phyloP scores from a whole-genome alignment of 1,140 invertebrate species.

The Calycopis cecrops region DNA sequence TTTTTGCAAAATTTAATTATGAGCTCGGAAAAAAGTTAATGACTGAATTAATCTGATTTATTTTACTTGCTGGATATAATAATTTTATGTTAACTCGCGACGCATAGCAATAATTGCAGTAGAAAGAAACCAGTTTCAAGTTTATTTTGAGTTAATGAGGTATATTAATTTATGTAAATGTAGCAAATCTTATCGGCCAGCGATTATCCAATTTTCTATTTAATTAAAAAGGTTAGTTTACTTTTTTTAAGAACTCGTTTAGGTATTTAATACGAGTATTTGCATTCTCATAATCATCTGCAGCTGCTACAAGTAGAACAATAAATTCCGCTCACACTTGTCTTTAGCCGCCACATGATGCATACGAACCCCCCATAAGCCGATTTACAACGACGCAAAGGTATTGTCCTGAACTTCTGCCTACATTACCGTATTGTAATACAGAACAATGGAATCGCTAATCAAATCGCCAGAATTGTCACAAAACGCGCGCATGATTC shows the following conservation, averaged over 20 bases:
- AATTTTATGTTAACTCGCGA: too few species aligned
- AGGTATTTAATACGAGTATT: too few species aligned
- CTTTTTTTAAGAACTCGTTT: too few species aligned
- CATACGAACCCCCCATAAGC: conserved; percentile 39
- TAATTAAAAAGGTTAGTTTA: too few species aligned
- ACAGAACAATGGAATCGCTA: not conserved
- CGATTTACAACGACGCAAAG: conserved; percentile 40
- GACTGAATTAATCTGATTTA: too few species aligned
- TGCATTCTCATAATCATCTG: conserved; percentile 59
- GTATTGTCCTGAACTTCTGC: conserved; percentile 22
- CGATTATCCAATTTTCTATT: too few species aligned
- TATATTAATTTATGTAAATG: too few species aligned
- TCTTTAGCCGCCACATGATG: conserved; percentile 31
- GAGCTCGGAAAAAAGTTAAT: not conserved
- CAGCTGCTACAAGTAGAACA: conserved; percentile 34
- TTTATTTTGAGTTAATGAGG: too few species aligned
- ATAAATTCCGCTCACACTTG: conserved; percentile 52
- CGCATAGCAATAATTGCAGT: too few species aligned
- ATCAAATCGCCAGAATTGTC: conserved; percentile 2
- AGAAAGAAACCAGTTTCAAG: too few species aligned
- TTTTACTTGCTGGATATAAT: too few species aligned
- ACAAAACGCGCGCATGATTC: not conserved
- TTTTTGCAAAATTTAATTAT: conserved; percentile 14
- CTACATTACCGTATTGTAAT: conserved; percentile 4
- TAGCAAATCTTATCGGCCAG: too few species aligned